Conservation (phyloP, 1,140 invertebrate genomes). For the Lepidurus arcticus region DNA sequence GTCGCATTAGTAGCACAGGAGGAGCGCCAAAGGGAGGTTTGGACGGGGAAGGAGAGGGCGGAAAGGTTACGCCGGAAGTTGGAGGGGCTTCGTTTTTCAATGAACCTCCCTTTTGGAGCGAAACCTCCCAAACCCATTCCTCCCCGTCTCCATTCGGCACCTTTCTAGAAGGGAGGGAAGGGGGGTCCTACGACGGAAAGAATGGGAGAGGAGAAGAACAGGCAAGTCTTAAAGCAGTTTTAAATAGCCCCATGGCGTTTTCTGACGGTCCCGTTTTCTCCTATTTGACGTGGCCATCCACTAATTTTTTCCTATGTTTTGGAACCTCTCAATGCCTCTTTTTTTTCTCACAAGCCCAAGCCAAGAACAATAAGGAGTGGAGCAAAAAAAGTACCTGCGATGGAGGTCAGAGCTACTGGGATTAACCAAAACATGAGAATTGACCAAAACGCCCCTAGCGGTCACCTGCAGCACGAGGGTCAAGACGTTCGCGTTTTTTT, state of each 20-base stretch:
- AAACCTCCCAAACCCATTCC: background rate
- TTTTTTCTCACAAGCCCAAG: background rate
- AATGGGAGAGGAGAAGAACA: slow-evolving; percentile 7
- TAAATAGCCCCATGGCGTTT: slow-evolving; percentile 11
- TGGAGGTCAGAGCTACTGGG: slow-evolving; percentile 17
- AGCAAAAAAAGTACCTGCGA: background rate
- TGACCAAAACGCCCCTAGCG: slow-evolving; percentile 13
- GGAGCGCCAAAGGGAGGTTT: background rate
- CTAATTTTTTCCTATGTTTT: slow-evolving; percentile 5
- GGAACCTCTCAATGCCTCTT: background rate
- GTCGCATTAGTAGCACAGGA: background rate
- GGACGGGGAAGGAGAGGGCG: background rate
- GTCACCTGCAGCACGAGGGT: slow-evolving; percentile 4
- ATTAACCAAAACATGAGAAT: slow-evolving; percentile 4
- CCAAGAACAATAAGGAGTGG: slow-evolving; percentile 9
- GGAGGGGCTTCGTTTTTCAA: slow-evolving; percentile 21
- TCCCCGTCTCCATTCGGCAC: background rate
- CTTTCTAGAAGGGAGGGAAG: background rate
- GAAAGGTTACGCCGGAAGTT: slow-evolving; percentile 21
- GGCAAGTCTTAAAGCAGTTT: background rate
- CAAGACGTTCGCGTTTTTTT: background rate
- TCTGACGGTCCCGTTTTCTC: slow-evolving; percentile 11
- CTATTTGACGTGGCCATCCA: slow-evolving; percentile 17
- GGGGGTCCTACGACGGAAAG: background rate
- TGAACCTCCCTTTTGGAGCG: slow-evolving; percentile 8